These are phyloP conservation scores for Drosophila tripunctata DNA, from an alignment of 2,888 invertebrate genomes.

Conservation along the genomic window DNA sequence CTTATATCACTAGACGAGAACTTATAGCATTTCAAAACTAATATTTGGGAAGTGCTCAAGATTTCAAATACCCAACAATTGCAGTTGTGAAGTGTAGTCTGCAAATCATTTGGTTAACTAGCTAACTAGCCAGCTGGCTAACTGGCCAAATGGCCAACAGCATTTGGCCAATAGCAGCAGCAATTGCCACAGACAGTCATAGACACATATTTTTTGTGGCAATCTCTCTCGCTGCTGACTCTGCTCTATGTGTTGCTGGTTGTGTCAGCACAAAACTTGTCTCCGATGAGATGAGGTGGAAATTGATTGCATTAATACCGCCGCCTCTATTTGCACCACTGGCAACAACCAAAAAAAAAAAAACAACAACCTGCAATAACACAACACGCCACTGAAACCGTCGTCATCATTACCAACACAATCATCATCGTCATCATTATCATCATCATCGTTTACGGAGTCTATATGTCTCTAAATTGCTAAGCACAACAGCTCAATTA, in stretches of 20 bases:
- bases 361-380: not conserved
- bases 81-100: not conserved
- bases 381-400: slow-evolving; percentile 1
- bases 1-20: no score
- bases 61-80: not conserved
- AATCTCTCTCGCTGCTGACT: no score
- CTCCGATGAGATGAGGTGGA: slow-evolving; percentile 3
- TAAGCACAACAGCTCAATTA: slow-evolving; percentile 42
- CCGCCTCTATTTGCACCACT: not conserved
- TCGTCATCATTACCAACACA: not conserved
- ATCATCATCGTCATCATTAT: not conserved
- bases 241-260: slow-evolving; percentile 6
- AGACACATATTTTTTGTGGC: slow-evolving; percentile 23
- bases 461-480: not conserved
- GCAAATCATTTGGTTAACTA: slow-evolving; percentile 16
- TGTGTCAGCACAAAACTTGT: slow-evolving; percentile 36
- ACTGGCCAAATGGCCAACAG: slow-evolving; percentile 6
- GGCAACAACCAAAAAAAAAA: not conserved
- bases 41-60: no score
- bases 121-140: slow-evolving; percentile 2
- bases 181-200: slow-evolving; percentile 25
- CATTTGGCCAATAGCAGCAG: slow-evolving; percentile 25
- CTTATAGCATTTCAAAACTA: no score
- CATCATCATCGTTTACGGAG: not conserved
- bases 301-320: slow-evolving; percentile 14